Base-by-base conservation (phyloP, 2,888 invertebrate genomes). In the Lypha dubia region DNA sequence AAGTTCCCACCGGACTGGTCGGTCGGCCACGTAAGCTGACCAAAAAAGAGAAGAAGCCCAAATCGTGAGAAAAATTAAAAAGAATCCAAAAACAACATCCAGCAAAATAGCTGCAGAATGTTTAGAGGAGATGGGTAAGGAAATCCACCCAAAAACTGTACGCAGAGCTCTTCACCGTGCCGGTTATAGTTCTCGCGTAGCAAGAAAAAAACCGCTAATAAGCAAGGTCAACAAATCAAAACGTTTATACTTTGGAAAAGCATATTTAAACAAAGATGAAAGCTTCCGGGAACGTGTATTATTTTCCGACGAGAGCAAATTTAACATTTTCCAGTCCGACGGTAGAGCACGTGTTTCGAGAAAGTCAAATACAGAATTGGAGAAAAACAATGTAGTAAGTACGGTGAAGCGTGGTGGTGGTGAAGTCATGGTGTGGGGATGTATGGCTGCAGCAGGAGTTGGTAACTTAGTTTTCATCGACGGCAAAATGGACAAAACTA, bases 211-310 rank as follows among this genome's bases (percentile, higher is more conserved):
- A 35, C 62, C 46, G 3, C 38, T 7, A 13, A 60, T 62, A 62
- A 15, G 20, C 62, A 73, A 38, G 15, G 62, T 74, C 60, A 24
- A 62, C 51, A 51, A 62, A 74, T 32, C 32, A 32, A 58, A 58
- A 58, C 32, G 58, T 32, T 32, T 58, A 17, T n/a, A 58, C 3
- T 58, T 58, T 58, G 32, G 32, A 58, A 58, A 58, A 32, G 5
- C 22, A 22, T 58, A 32, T 35, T 13, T 32, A 41, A 63, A 63
- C 15, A 63, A 63, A 44, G 15, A 22, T 15, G 13, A 22, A 13
- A 15, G 15, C 22, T 63, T 63, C 44, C 44, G 62, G 41, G 44
- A 44, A 6, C 15, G 41, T 17, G 22, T 63, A 15, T n/a, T 41
- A 24, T 63, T 63, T 17, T 41, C 62, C 13, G n/a, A n/a, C n/a